phyloP scores from a whole-genome alignment of 2,113 vertebrate genomes.

The Motacilla alba region DNA sequence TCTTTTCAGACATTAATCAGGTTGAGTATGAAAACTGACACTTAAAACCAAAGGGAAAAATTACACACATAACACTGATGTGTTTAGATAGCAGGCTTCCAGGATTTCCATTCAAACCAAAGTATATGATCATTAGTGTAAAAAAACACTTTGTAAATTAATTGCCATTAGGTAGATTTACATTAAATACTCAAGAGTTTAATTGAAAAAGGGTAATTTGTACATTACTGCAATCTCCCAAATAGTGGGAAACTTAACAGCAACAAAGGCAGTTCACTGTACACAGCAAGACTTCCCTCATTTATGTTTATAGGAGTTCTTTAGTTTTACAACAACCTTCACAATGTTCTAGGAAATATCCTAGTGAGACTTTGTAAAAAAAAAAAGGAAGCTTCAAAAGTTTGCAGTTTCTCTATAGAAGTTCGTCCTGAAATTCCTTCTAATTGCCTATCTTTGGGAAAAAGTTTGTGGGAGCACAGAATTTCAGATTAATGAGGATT shows the following conservation, averaged over 20 bases:
- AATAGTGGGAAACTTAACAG: background rate
- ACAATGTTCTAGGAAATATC: background rate
- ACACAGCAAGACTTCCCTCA: background rate
- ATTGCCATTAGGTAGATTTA: background rate
- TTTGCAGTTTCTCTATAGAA: background rate
- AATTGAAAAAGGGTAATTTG: background rate
- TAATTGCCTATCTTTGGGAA: background rate
- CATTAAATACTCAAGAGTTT: background rate
- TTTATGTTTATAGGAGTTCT: background rate
- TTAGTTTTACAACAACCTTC: background rate
- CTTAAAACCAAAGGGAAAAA: background rate
- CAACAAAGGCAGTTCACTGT: background rate
- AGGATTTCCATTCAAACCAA: background rate
- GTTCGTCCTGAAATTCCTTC: background rate
- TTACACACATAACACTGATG: background rate
- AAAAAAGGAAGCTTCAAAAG: background rate
- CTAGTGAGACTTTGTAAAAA: background rate
- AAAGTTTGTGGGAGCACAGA: background rate
- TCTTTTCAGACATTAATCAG: background rate
- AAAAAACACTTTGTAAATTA: background rate
- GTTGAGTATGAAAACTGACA: background rate
- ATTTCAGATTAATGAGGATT: background rate
- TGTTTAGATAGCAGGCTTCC: background rate
- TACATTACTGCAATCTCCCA: background rate
- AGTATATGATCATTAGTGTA: background rate